A percentile compares a stretch with the other conserved stretches of the same genome.
Conservation (phyloP, 2,888 invertebrate genomes). For the Acanthococcus lagerstroemiae region DNA sequence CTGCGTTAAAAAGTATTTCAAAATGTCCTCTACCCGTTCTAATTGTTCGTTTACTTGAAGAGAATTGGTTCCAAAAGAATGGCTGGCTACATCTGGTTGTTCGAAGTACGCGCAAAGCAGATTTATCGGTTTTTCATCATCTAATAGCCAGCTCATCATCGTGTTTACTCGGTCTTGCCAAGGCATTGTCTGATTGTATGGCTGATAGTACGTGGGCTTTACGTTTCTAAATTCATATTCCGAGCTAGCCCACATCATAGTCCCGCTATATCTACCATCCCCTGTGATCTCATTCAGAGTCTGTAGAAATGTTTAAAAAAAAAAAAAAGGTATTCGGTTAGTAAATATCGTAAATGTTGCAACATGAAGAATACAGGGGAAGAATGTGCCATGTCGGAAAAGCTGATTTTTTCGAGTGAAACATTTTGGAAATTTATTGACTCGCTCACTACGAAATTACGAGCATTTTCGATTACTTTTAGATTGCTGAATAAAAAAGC, state of each 20-base stretch:
- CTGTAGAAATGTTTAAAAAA: conserved; percentile 42
- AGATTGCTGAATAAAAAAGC: no score
- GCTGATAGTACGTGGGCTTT: conserved; percentile 44
- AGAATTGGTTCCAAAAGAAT: conserved; percentile 50
- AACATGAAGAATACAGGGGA: no score
- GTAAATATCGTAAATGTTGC: no score
- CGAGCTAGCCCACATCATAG: conserved; percentile 62
- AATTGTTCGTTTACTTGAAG: conserved; percentile 43
- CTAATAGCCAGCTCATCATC: conserved; percentile 50
- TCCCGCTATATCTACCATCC: conserved; percentile 49
- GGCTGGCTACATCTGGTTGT: conserved; percentile 57
- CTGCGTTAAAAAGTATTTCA: conserved; percentile 48
- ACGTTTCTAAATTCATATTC: conserved; percentile 46
- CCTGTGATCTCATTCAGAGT: conserved; percentile 49
- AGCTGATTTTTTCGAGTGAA: no score
- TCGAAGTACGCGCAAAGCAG: conserved; percentile 58
- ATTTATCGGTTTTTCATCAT: conserved; percentile 53
- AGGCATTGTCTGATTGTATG: conserved; percentile 42
- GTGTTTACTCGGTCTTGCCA: conserved; percentile 48
- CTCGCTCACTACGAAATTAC: no score
- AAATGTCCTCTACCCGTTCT: conserved; percentile 46
- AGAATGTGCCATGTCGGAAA: no score
- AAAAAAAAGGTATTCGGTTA: no score
- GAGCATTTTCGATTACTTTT: no score
- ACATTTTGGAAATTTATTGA: no score